Evolutionary conservation across 2,113 vertebrate species (phyloP).

Genomic region (Talpa occidentalis): DNA sequence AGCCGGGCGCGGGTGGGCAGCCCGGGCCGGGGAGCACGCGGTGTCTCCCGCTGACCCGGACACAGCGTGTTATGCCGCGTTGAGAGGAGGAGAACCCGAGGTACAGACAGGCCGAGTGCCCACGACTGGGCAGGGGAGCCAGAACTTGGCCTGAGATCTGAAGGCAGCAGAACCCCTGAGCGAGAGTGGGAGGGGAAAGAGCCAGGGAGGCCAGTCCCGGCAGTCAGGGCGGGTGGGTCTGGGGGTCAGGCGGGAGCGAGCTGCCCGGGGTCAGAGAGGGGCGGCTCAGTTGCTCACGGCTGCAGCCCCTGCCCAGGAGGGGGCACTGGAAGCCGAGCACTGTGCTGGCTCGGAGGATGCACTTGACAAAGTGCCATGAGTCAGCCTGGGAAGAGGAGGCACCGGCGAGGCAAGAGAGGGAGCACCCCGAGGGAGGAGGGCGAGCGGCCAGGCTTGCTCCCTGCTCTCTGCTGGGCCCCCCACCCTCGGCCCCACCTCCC

Average conservation of each 20-base stretch:
- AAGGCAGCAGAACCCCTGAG: not conserved
- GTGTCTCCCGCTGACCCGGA: not conserved
- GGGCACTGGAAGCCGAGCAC: not conserved
- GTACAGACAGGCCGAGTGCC: not conserved
- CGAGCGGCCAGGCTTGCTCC: not conserved
- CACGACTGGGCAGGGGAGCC: not conserved
- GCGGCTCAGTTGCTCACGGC: not conserved
- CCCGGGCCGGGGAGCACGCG: not conserved
- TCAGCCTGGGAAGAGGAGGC: not conserved
- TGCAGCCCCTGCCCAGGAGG: not conserved
- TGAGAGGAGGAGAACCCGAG: not conserved
- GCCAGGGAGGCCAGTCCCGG: not conserved
- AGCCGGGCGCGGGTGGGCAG: not conserved
- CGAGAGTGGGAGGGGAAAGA: not conserved
- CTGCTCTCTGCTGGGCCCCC: not conserved
- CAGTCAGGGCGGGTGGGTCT: not conserved
- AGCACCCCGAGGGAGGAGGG: not conserved
- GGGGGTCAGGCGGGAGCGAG: not conserved
- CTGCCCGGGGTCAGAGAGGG: not conserved
- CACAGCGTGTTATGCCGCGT: not conserved
- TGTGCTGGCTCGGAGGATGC: not conserved
- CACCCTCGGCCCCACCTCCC: not conserved
- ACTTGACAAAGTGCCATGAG: not conserved
- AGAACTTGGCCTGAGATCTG: not conserved
- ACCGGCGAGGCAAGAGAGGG: too few species aligned